Evolutionary conservation across 2,888 invertebrate genomes (phyloP).

Genomic region (Taenaris catops): DNA sequence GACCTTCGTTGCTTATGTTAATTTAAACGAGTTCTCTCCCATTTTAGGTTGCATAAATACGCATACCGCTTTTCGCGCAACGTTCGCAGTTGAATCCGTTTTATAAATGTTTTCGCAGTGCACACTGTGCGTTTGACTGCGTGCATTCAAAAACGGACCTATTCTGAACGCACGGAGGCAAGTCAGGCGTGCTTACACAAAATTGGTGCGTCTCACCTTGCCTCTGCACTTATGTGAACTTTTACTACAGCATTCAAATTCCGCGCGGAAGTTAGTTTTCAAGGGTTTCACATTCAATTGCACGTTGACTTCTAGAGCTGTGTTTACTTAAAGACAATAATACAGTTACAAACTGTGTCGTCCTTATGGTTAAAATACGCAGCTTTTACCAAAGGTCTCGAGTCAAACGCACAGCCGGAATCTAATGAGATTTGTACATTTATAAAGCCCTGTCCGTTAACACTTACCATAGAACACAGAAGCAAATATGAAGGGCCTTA

Average conservation of each 20-base stretch:
- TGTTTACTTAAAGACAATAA: no score
- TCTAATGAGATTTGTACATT: no score
- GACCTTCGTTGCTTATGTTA: constrained; percentile 58
- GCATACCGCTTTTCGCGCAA: constrained; percentile 65
- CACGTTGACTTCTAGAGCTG: no score
- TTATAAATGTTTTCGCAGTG: constrained; percentile 43
- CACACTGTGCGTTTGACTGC: constrained; percentile 29
- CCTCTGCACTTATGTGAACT: constrained; percentile 18
- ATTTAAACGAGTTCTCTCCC: constrained; percentile 65
- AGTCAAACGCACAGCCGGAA: no score
- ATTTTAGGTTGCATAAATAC: constrained; percentile 70
- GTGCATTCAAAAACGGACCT: constrained; percentile 28
- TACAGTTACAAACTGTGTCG: not conserved
- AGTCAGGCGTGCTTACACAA: constrained; percentile 18
- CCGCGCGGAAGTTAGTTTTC: constrained; percentile 3
- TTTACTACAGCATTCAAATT: constrained; percentile 13
- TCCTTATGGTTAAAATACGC: no score
- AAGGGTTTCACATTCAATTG: no score
- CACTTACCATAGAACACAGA: no score
- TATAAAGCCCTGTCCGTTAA: no score
- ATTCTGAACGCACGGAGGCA: constrained; percentile 25
- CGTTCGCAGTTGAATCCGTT: constrained; percentile 54
- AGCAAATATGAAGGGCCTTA: no score
- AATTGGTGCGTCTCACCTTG: constrained; percentile 17
- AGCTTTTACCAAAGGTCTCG: no score